A percentile compares a stretch with the other conserved stretches of the same genome.
Evolutionary conservation across 2,113 vertebrate species (phyloP).

Genomic region (Nesogale talazaci): DNA sequence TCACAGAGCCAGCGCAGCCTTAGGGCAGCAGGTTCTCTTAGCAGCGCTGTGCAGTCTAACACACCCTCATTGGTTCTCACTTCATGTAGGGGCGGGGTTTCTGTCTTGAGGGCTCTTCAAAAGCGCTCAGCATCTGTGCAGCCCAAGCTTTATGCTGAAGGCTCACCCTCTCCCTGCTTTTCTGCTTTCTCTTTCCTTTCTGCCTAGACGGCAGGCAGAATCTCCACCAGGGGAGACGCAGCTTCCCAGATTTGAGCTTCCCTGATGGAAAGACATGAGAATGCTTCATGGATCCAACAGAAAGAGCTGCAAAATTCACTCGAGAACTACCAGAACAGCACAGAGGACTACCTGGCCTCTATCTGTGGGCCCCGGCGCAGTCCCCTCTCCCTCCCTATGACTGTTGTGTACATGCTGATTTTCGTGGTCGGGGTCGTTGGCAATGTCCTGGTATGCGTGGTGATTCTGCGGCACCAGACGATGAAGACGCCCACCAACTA

Average conservation of each 20-base stretch:
- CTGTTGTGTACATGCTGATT: conserved; percentile 87
- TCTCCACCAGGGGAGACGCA: neutral
- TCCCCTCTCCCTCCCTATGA: conserved; percentile 85
- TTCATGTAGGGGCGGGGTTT: conserved; percentile 82
- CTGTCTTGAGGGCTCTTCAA: conserved; percentile 73
- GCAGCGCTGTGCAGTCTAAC: conserved; percentile 53
- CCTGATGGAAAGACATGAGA: conserved; percentile 70
- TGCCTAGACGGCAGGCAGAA: conserved; percentile 28
- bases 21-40: conserved; percentile 58
- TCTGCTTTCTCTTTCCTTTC: neutral
- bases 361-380: conserved; percentile 86
- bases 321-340: conserved; percentile 83
- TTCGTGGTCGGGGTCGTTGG: conserved; percentile 92
- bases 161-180: neutral
- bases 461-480: conserved; percentile 92
- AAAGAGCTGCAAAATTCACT: conserved; percentile 62
- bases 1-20: conserved; percentile 54
- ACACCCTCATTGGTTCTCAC: conserved; percentile 80
- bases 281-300: conserved; percentile 78
- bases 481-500: conserved; percentile 98
- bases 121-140: conserved; percentile 61
- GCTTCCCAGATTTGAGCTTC: conserved; percentile 34
- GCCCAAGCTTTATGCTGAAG: conserved; percentile 59
- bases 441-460: conserved; percentile 94
- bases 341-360: conserved; percentile 86